Base-by-base conservation (phyloP, 64 coral and sea anemone species). In the Pocillopora verrucosa region DNA sequence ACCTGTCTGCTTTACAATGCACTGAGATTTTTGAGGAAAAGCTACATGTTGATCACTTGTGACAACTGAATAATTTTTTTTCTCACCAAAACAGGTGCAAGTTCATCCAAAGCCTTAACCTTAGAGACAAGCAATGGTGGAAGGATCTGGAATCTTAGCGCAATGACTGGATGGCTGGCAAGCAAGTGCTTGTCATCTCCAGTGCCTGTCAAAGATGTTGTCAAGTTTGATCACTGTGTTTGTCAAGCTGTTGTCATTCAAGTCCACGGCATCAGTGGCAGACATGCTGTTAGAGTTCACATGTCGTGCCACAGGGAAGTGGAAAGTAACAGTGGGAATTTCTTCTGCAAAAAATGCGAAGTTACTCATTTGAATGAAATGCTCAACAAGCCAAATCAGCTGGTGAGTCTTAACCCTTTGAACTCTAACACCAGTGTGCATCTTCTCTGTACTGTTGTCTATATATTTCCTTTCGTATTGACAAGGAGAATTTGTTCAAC, bases 111-210 rank as follows among this genome's bases (percentile, higher is more conserved):
- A n/a, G 17, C 1, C 11, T 70, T 91, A 4, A 59, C 65, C 56
- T 84, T 94, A 1, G 73, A 88, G 60, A 94, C 82, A 62, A 62
- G 82, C 36, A 86, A 87, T 73, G 87, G 88, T 76, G 91, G 94
- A n/a, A 86, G 76, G 22, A 88, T 99, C 45, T 95, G 91, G 91
- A 99, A 99, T 86, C 56, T 93, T 3, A 99, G 97, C 59, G 73
- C 72, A 11, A 57, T 89, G 26, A 69, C 94, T 65, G 97, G 97
- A 16, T 99, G 97, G 97, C 88, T 99, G 59, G 84, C 97, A 16
- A 99, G 91, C 30, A 95, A 84, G 56, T 95, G 45, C 56, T 75
- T 99, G 1, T 73, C 65, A 17, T 80, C 88, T n/a, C 45, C 84
- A 22, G 75, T 83, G 13, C 60, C 35, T 36, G 56, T 93, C n/a